Evolutionary conservation across 2,797 vertebrate species (phyloP).

Genomic region (Knipowitschia caucasica): DNA sequence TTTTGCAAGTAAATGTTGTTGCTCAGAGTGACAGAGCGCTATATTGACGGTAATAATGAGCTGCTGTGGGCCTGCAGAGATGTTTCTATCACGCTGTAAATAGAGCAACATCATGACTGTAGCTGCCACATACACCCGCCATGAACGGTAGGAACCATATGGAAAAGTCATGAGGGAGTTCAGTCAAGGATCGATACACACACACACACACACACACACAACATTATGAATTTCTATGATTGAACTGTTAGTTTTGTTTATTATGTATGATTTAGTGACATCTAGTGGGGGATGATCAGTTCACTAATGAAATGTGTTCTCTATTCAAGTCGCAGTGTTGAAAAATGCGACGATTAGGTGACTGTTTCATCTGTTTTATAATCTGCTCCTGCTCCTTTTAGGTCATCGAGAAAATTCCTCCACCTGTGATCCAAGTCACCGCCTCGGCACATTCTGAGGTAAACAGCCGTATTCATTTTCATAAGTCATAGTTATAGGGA

Average conservation of each 20-base stretch:
- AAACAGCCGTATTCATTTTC: constrained; percentile 34
- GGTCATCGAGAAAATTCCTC: constrained; percentile 84
- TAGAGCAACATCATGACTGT: constrained; percentile 60
- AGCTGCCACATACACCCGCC: constrained; percentile 45
- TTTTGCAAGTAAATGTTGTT: constrained; percentile 42
- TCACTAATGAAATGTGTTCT: background rate
- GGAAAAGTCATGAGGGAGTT: no score
- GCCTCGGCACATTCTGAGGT: constrained; percentile 68
- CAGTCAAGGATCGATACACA: no score
- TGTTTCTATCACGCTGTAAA: constrained; percentile 74
- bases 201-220: no score
- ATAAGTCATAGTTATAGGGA: no score
- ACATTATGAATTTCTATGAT: no score
- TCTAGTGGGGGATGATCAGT: background rate
- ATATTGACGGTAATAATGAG: constrained; percentile 75
- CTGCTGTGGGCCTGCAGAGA: constrained; percentile 57
- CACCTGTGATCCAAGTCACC: constrained; percentile 77
- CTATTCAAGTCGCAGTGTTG: background rate
- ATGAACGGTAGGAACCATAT: no score
- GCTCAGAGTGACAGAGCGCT: constrained; percentile 71
- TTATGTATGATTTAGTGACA: constrained; percentile 2
- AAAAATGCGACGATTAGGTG: constrained; percentile 20
- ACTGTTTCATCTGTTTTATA: constrained; percentile 35
- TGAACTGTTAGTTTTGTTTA: background rate
- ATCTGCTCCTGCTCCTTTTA: constrained; percentile 58